Base-by-base conservation (phyloP, 2,888 invertebrate species). In the Mythimna impura region DNA sequence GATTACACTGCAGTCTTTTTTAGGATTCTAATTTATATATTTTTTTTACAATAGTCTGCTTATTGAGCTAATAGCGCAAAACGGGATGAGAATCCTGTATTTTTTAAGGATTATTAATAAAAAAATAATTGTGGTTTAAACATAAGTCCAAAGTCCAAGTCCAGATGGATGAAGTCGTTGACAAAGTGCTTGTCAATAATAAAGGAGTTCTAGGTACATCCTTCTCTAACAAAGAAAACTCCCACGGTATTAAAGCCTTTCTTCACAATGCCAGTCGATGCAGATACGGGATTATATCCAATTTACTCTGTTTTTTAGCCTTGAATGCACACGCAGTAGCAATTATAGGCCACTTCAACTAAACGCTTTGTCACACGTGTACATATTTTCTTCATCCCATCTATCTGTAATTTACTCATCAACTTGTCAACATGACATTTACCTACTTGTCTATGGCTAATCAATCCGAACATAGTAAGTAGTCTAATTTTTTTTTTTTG, bases 321-420 rank as follows among this genome's bases (percentile, higher is more conserved):
- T 79, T 81, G 72, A 66, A 87, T 82, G 77, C 55, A 85, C 88
- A 90, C 88, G 89, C 87, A 88, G 78, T 60, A 72, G 71, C 87
- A 81, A 89, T 90, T 90, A 90, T 73, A 71, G 71, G 61, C 60
- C 79, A 82, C 74, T 85, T 84, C 72, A 80, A 73, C 75, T 86
- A 82, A 88, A 87, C 82, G 83, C 69, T 76, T 71, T 77, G 63
- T 80, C 73, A 82, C 88, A 89, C 84, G 88, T 87, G 86, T 73
- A 36, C 52, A 57, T 63, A 57, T 81, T 77, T 80, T 87, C 73
- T 79, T 73, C 54, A 64, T 64, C 66, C 50, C 77, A 76, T 66
- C 58, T 60, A 67, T 73, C 12, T 69, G 69, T 71, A 67, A 76
- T 84, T 85, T 83, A 81, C 72, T 77, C 69, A 77, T 67, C 76